Percentiles rank a stretch among this genome's conserved stretches.
These are phyloP conservation scores for Eclectus roratus DNA, from an alignment of 2,113 vertebrate species.

Conservation along the genomic window DNA sequence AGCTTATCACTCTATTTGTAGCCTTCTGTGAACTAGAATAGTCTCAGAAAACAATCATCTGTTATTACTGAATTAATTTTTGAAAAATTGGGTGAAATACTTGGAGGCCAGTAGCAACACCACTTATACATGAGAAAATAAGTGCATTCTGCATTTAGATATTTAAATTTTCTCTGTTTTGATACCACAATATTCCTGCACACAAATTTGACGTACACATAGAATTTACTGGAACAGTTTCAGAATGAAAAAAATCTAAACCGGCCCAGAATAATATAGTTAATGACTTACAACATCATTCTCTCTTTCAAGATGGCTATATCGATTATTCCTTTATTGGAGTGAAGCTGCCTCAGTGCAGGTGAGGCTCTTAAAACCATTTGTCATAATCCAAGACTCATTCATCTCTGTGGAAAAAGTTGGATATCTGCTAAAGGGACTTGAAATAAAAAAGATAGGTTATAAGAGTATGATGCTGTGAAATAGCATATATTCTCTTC, in stretches of 20 bases:
- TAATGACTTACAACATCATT: not conserved
- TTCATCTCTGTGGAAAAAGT: not conserved
- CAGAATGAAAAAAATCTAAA: not conserved
- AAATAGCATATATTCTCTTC: not conserved
- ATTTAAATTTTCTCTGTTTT: not conserved
- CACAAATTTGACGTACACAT: not conserved
- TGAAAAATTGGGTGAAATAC: not conserved
- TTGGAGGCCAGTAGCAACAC: not conserved
- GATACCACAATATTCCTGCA: not conserved
- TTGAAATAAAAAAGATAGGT: not conserved
- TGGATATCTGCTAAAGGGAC: not conserved
- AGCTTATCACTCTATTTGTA: not conserved
- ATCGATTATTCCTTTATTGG: not conserved
- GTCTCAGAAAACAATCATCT: not conserved
- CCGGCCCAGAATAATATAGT: not conserved
- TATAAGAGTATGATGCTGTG: not conserved
- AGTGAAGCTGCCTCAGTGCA: not conserved
- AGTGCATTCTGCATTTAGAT: not conserved
- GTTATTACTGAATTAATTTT: not conserved
- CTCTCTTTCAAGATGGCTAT: not conserved
- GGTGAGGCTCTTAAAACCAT: not conserved
- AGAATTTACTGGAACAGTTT: not conserved
- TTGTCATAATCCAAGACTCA: not conserved
- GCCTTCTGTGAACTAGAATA: not conserved
- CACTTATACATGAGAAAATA: not conserved